Conservation (phyloP, 2,797 vertebrate species). For the Pseudopleuronectes americanus region DNA sequence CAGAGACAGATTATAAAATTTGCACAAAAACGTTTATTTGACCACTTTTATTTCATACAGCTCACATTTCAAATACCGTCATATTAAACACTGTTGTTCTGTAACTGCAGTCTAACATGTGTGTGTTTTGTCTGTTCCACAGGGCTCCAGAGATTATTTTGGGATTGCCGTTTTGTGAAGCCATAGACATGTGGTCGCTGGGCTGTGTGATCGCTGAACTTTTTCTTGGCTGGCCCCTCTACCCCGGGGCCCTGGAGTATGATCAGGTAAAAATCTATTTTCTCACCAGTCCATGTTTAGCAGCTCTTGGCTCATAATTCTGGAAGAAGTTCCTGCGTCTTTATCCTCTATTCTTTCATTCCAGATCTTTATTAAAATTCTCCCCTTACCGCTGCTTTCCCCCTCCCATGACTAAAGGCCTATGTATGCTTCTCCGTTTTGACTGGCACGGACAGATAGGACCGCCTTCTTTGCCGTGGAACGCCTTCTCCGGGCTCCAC, state of each 20-base stretch:
- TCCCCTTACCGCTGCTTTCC: conserved; percentile 9
- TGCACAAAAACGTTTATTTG: too few species aligned
- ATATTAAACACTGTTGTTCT: conserved; percentile 1
- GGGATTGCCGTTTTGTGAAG: conserved; percentile 99
- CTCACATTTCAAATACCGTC: not conserved
- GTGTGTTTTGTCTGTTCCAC: conserved; percentile 66
- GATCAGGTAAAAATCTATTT: conserved; percentile 92
- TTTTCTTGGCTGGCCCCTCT: conserved; percentile 99
- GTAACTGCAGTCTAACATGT: conserved; percentile 23
- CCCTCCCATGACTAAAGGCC: conserved; percentile 37
- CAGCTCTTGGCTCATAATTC: not conserved
- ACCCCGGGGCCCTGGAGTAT: conserved; percentile 98
- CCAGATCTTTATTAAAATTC: conserved; percentile 3
- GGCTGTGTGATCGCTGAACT: conserved; percentile 99
- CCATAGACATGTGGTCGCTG: conserved; percentile 99
- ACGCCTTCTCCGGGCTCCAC: too few species aligned
- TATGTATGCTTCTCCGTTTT: too few species aligned
- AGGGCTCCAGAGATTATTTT: conserved; percentile 99
- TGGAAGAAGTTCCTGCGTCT: not conserved
- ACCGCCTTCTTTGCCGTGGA: too few species aligned
- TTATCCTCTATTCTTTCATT: not conserved
- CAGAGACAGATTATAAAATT: too few species aligned
- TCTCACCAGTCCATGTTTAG: conserved; percentile 12
- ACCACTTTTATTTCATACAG: too few species aligned
- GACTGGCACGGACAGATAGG: too few species aligned